Evolutionary conservation across 1,140 invertebrate species (phyloP), one percentile per base, ranked within the genome.

Genomic region (Neodiprion lecontei): DNA sequence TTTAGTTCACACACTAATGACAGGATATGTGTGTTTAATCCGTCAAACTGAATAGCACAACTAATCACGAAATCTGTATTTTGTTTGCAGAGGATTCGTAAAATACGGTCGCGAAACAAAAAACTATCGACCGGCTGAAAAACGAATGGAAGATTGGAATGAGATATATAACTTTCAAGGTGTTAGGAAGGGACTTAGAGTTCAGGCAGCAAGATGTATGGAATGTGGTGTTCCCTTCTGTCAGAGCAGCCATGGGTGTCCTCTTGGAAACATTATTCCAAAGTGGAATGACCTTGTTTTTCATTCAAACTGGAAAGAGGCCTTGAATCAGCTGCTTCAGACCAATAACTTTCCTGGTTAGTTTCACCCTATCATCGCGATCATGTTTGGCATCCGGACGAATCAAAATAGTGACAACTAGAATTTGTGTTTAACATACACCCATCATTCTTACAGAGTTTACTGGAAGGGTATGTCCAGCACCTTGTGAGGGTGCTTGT

Each of bases 141-240:
- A 95, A 74, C 91, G 98, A 5, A 82, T 96, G 70, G 93, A 97
- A 76, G 98, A 99, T 86, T 99, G 98, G 98, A 93, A 97, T 78
- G 98, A 99, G 90, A 97, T 99, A 78, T 99, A 97, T 86, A 95
- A 98, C 85, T 95, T 95, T 80, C 88, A 91, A 68, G 91, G 93
- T 78, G 96, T 99, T 9, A 91, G 96, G 5, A 96, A 97, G 83
- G 96, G 96, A 49, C 89, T 99, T 11, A 91, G 94, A 69, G 91
- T 94, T 1, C 98, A 99, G 88, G 97, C 98, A 11, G 97, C 98
- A 0, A 91, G 98, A 12, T 99, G 98, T 87, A 99, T 99, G 98
- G 98, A 99, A 81, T 99, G 98, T 89, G 98, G 98, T 40, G 97
- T 99, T 40, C 98, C 98, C 9, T 99, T 99, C 89, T 99, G 98